Evolutionary conservation across 1,140 invertebrate species (phyloP), one percentile per base, ranked within the genome.

Genomic region (Lepidotrigona ventralis): DNA sequence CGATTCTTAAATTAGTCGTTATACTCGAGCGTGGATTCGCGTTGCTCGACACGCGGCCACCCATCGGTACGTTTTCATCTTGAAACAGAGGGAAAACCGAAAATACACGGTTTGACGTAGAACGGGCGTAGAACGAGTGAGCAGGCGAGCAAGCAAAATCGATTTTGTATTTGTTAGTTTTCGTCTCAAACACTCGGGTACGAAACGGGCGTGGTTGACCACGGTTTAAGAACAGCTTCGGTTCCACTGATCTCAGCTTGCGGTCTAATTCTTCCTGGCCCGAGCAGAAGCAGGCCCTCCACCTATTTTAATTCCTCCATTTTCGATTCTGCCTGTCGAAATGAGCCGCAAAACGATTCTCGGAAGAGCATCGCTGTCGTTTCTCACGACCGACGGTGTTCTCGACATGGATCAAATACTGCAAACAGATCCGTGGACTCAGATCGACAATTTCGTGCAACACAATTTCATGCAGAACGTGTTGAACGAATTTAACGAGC

Each of bases 81-180:
- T 23, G 72, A 79, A 78, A 53, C 66, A 51, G 81, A 68, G 81
- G 56, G 76, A 83, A 72, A 54, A 39, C 75, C 76, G 68, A 79
- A 83, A 83, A 83, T 83, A 83, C 56, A 70, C 75, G 66, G 26
- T 70, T 29, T 79, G 81, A 83, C 81, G 74, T 83, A 79, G 66
- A 63, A 78, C 46, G 39, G 56, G 66, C 71, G 66, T 83, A 54
- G 26, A 54, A 46, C 39, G 39, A 46, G 19, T 53, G 39, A 56
- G 76, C 79, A 83, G 79, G 51, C 81, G 64, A 54, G 11, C 75
- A 23, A 12, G 75, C 56, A 79, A 72, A 63, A 83, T 79, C 81
- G 51, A 54, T 58, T 75, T 53, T 3, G 54, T 53, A 64, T 83
- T 71, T 83, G 81, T 83, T 83, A 79, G 46, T 64, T 71, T 70